Percentiles rank a stretch among this genome's conserved stretches.
These are phyloP conservation scores for Streblospio benedicti DNA, from an alignment of 1,140 invertebrate species.

Conservation along the genomic window DNA sequence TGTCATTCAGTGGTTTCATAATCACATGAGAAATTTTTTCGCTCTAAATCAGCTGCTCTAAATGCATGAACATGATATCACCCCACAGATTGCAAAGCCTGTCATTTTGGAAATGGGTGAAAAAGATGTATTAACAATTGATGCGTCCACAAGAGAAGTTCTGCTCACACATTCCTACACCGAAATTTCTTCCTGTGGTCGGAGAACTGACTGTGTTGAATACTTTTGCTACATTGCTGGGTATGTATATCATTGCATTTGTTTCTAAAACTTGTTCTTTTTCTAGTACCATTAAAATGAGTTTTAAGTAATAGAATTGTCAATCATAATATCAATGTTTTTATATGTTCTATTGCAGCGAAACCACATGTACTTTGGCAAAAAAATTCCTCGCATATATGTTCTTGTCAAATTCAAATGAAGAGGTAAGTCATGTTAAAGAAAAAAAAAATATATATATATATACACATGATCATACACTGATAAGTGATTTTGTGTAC, in stretches of 20 bases:
- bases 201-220: constrained; percentile 50
- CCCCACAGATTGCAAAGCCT: background rate
- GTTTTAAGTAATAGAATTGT: background rate
- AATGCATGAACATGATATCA: background rate
- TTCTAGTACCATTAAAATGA: constrained; percentile 12
- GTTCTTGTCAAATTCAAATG: constrained; percentile 49
- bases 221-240: constrained; percentile 59
- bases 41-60: no score
- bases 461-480: background rate
- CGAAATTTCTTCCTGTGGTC: constrained; percentile 59
- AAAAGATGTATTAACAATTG: constrained; percentile 18
- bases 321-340: constrained; percentile 7
- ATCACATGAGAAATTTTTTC: no score
- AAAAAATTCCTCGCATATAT: constrained; percentile 53
- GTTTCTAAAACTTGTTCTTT: background rate
- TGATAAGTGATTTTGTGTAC: constrained; percentile 4
- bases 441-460: background rate
- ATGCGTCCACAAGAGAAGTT: constrained; percentile 24
- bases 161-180: constrained; percentile 55
- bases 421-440: constrained; percentile 42
- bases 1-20: no score
- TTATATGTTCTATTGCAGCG: constrained; percentile 44
- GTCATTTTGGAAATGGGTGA: constrained; percentile 15
- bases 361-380: constrained; percentile 53
- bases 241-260: constrained; percentile 39